Evolutionary conservation across 2,113 vertebrate species (phyloP), one percentile per base, ranked within the genome.

Genomic region (Capreolus pygargus): DNA sequence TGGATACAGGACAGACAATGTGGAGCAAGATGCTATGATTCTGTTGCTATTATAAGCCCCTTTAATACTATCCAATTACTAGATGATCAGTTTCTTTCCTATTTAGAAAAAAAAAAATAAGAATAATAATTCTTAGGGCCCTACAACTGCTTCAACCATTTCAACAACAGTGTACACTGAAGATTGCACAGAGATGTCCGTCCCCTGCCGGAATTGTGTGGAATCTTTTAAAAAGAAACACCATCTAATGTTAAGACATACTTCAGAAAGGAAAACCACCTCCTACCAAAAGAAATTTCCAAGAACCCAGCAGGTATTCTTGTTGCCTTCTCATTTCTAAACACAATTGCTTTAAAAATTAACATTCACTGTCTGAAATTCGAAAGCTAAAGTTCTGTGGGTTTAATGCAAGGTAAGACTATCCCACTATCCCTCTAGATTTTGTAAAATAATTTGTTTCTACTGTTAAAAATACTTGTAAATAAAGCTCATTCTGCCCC

Each of bases 361-460:
- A 21, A 8, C 10, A 58, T 52, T 19, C 6, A 58, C 60, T 50
- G 9, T 43, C 23, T 81, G 6, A 61, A 55, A 82, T 70, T 58
- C 82, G 45, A 86, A 92, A 92, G 7, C 19, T 74, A 36, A 57
- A 87, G 19, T 86, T 87, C 43, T 82, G 13, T 36, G 28, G 5
- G 8, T 16, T 57, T 33, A 78, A 1, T 15, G 86, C 6, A 15
- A 3, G 13, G 36, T 25, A 54, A 12, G 36, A 13, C 52, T 19
- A 47, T 0, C 21, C 55, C 1, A 43, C n/a, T 6, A n/a, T 33
- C 16, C 12, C 16, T 83, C 3, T 45, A 30, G 79, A 0, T 67
- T 97, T 97, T 70, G 6, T 67, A 58, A 83, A 39, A 86, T n/a
- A 47, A 33, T 1, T 78, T 92, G 45, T 7, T 81, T 67, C 11